Percentiles rank a stretch among this genome's conserved stretches.
phyloP scores from a whole-genome alignment of 2,113 vertebrate genomes.

The Osmerus eperlanus region DNA sequence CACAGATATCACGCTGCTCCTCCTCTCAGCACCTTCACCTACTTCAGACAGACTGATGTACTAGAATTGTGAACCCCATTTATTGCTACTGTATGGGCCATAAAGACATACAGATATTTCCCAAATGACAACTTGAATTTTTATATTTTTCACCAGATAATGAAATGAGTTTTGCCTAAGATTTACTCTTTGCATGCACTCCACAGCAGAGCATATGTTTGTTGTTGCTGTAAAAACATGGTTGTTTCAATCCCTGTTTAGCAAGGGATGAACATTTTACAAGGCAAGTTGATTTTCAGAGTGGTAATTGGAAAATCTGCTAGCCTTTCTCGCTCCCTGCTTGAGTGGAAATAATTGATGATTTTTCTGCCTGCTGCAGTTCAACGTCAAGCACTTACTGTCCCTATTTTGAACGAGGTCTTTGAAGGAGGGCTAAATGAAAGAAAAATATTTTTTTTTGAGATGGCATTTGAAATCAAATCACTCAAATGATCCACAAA shows the following conservation, averaged over 20 bases:
- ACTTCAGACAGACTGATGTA: not conserved
- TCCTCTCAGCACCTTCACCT: not conserved
- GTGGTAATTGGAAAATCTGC: conserved; percentile 38
- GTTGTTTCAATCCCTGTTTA: conserved; percentile 9
- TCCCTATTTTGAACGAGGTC: not conserved
- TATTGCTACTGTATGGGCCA: too few relatives aligned
- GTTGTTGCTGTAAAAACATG: not conserved
- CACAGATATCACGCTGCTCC: conserved; percentile 13
- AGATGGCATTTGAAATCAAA: not conserved
- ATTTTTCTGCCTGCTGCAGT: not conserved
- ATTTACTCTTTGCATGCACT: too few relatives aligned
- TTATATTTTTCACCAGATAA: too few relatives aligned
- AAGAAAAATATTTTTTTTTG: not conserved
- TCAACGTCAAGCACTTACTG: not conserved
- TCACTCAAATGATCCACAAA: not conserved
- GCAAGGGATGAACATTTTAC: conserved; percentile 18
- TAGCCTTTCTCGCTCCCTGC: conserved; percentile 22
- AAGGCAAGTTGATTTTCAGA: conserved; percentile 14
- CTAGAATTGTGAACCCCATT: too few relatives aligned
- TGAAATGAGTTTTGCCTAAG: too few relatives aligned
- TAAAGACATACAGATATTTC: too few relatives aligned
- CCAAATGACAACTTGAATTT: too few relatives aligned
- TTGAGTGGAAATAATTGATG: conserved; percentile 21
- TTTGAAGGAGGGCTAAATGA: not conserved
- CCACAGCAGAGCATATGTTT: too few relatives aligned